Base-by-base conservation (phyloP, 2,113 vertebrate species). In the Pimephales promelas region DNA sequence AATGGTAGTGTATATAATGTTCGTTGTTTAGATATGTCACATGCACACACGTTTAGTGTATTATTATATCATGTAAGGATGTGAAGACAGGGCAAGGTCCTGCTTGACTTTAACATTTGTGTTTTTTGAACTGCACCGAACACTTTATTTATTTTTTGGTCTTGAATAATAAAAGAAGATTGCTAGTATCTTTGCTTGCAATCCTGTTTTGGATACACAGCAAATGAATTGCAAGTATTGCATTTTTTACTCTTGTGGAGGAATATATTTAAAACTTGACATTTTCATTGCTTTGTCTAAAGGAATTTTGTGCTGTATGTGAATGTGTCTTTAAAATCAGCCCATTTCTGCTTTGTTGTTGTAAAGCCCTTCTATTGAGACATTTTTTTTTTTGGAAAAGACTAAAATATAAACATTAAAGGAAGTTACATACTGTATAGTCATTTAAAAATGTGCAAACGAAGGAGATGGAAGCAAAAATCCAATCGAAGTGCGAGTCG, bases 401-500 rank as follows among this genome's bases (percentile, higher is more conserved):
- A 5, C 62, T 20, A 18, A 66, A 8, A 36, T 66, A 36, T 70
- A 62, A 84, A 78, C 72, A 40, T 54, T 59, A n/a, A n/a, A 45
- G 16, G 34, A 43, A 61, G 72, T 40, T 72, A 14, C 70, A 64
- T 31, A n/a, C n/a, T n/a, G n/a, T n/a, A 24, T 22, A 52, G 57
- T 45, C 70, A 74, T 64, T 61, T 81, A 40, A 80, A 85, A 47
- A 45, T 74, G 20, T 71, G 74, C 72, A 83, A 81, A 87, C 64
- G 66, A 88, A 90, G 82, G 5, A 52, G 88, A 81, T n/a, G 62
- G 57, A 36, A 61, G 31, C 36, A 52, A 79, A 77, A 86, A 89
- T 88, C 84, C 86, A 87, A 88, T 88, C 81, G 78, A 61, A 84
- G 40, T 64, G 81, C 83, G 85, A 83, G 82, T 79, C 81, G 24